phyloP scores from a whole-genome alignment of 1,140 invertebrate species.

The Thaumetopoea pityocampa region DNA sequence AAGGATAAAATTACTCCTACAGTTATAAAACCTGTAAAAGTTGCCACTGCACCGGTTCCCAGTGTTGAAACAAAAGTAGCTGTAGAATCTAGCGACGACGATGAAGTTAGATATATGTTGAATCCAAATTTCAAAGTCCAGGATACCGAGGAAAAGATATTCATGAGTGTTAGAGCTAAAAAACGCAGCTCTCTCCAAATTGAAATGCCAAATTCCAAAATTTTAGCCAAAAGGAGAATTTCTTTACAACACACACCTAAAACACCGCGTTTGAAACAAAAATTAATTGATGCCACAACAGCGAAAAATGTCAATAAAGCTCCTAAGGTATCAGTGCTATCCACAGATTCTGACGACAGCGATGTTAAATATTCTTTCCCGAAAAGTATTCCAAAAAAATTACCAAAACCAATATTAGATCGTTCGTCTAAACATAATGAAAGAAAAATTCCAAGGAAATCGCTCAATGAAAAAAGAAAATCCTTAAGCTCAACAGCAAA shows the following conservation, averaged over 20 bases:
- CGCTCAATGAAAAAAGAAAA: constrained; percentile 45
- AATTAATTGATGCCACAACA: constrained; percentile 28
- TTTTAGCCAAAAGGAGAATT: constrained; percentile 53
- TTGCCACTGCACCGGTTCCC: constrained; percentile 20
- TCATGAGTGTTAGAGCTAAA: constrained; percentile 59
- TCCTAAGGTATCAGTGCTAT: constrained; percentile 22
- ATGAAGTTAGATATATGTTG: constrained; percentile 65
- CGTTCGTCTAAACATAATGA: constrained; percentile 21
- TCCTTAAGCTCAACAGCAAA: constrained; percentile 48
- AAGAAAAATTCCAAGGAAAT: constrained; percentile 35
- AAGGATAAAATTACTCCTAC: constrained; percentile 44
- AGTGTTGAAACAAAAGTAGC: constrained; percentile 21
- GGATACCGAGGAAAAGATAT: constrained; percentile 40
- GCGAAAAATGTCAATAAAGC: constrained; percentile 20
- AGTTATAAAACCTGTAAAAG: constrained; percentile 43
- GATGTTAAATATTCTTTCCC: constrained; percentile 68
- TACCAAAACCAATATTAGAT: constrained; percentile 10
- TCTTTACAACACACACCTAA: constrained; percentile 59
- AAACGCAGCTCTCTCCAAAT: constrained; percentile 60
- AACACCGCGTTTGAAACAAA: constrained; percentile 49
- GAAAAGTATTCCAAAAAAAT: constrained; percentile 26
- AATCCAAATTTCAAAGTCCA: constrained; percentile 54
- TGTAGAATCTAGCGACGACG: constrained; percentile 51
- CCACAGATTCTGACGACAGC: constrained; percentile 61
- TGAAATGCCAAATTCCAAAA: constrained; percentile 57